Evolutionary conservation across 64 coral and sea anemone species (phyloP), one percentile per base, ranked within the genome.

Genomic region (Orbicella faveolata): DNA sequence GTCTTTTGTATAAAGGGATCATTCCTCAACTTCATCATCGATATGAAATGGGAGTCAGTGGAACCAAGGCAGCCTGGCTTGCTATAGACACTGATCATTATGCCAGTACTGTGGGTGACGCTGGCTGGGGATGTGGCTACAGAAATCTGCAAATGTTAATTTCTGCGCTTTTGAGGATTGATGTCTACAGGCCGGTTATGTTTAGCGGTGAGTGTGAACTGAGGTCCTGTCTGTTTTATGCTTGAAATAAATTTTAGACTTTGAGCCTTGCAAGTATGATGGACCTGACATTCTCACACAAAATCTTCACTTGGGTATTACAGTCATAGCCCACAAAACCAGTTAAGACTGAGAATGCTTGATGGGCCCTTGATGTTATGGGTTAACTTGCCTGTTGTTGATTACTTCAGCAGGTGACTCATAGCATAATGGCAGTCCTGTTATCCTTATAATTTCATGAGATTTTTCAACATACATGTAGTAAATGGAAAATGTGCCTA

Each of bases 121-220:
- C 94, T 41, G 90, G 94, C 2, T 99, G 97, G 97, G 97, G 97
- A 0, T 99, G 97, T 89, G 97, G 97, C 17, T 99, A 99, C 19
- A 91, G 94, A 80, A 99, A 99, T 69, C 79, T 99, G 12, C 97
- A 99, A 76, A 99, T 99, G 97, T 89, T 99, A 54, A 79, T 99
- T 12, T 99, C 97, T 26, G 78, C 91, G 15, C 79, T 99, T 61
- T 76, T 93, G 7, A 91, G 76, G 76, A 90, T 99, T 69, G 94
- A 96, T 15, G 54, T 81, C 34, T 99, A 93, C 86, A 96, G 88
- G 73, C 84, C 79, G 34, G 90, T 89, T 17, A 20, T 99, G 39
- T 93, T 68, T 44, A 89, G 74, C 79, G 89, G 97, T 99, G 75
- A 90, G 52, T 94, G 0, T 26, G 54, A 59, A 15, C 9, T 59